Percentiles rank a stretch among this genome's conserved stretches.
These are phyloP conservation scores for Heteronetta atricapilla DNA, from an alignment of 2,113 vertebrate species.

Conservation along the genomic window DNA sequence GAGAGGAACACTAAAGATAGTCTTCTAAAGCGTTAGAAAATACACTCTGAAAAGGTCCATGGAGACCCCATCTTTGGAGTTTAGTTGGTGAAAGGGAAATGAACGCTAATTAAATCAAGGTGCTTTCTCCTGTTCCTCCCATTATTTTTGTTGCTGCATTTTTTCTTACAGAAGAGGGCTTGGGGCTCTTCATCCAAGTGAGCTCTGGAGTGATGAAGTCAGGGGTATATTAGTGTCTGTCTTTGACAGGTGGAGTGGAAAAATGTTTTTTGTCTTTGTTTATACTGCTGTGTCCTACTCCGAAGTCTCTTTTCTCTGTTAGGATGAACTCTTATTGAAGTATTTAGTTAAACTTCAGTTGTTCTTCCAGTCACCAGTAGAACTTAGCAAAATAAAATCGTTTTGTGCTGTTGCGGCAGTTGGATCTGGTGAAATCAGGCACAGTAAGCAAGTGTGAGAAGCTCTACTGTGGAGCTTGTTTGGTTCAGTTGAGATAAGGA, in stretches of 20 bases:
- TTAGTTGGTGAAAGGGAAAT: neutral
- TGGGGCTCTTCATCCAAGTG: neutral
- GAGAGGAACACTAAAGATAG: neutral
- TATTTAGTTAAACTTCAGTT: neutral
- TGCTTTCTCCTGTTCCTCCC: neutral
- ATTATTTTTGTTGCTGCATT: neutral
- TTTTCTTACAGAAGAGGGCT: neutral
- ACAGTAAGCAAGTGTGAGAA: neutral
- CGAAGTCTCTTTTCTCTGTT: neutral
- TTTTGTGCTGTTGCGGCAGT: neutral
- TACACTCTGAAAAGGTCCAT: neutral
- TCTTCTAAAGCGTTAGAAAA: neutral
- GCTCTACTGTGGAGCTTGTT: neutral
- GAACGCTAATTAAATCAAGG: neutral
- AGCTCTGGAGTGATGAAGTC: neutral
- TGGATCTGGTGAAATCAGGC: neutral
- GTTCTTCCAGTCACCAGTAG: neutral
- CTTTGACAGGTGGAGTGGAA: neutral
- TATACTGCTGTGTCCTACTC: neutral
- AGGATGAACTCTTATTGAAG: neutral
- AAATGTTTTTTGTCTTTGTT: neutral
- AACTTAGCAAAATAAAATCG: neutral
- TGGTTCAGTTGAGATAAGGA: neutral
- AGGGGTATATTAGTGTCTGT: neutral
- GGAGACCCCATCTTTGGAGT: neutral